phyloP scores from a whole-genome alignment of 2,797 vertebrate species.

The Strix occidentalis region DNA sequence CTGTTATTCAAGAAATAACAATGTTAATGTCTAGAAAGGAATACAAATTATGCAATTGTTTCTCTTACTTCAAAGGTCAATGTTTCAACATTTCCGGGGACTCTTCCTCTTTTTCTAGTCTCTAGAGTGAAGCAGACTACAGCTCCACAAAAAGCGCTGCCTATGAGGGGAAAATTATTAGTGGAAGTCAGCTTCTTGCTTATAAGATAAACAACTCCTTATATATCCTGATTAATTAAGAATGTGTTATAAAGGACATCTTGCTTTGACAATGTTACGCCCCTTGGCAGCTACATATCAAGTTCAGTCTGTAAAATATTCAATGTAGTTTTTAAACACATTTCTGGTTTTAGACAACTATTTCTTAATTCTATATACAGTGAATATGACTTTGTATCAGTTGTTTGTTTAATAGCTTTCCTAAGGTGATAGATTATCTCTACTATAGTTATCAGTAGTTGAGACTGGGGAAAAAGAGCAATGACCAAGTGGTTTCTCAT shows the following conservation, averaged over 20 bases:
- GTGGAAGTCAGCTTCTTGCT: neutral
- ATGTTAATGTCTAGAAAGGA: neutral
- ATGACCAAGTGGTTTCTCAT: neutral
- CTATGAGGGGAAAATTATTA: neutral
- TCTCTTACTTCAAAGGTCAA: neutral
- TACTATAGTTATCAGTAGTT: neutral
- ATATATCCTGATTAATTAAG: neutral
- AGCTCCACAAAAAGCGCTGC: neutral
- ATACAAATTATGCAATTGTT: neutral
- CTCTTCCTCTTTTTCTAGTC: neutral
- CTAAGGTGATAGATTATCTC: neutral
- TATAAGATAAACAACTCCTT: neutral
- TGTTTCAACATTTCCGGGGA: neutral
- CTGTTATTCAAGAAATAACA: neutral
- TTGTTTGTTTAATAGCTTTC: neutral
- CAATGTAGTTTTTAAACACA: neutral
- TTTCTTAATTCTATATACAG: neutral
- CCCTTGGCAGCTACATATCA: neutral
- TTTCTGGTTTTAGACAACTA: neutral
- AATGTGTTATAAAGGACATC: neutral
- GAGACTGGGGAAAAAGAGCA: neutral
- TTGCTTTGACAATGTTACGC: neutral
- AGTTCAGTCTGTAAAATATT: neutral
- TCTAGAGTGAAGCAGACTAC: neutral
- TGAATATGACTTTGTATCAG: neutral